A percentile compares a stretch with the other conserved stretches of the same genome.
Conservation (phyloP, 2,888 invertebrate genomes). For the Hermaeophaga mercurialis region DNA sequence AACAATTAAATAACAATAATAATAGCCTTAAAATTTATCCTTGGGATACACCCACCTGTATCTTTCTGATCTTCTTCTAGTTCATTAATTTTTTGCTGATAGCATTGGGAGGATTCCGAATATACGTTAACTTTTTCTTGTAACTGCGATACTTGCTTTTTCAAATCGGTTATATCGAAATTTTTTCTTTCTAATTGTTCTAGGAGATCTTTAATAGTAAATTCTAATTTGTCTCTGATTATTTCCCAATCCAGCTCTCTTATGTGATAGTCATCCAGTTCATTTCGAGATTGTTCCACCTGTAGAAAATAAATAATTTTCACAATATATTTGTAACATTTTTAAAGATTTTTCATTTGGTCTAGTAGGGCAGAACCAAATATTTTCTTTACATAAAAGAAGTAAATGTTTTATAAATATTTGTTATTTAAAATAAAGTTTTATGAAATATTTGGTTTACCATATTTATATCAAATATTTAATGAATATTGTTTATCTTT, state of each 20-base stretch:
- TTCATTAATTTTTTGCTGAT: conserved; percentile 43
- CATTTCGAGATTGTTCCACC: conserved; percentile 38
- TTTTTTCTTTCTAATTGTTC: conserved; percentile 32
- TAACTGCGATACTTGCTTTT: conserved; percentile 30
- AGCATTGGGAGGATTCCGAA: conserved; percentile 42
- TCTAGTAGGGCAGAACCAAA: too few relatives aligned
- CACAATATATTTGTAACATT: too few relatives aligned
- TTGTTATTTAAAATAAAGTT: too few relatives aligned
- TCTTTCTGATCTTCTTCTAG: conserved; percentile 49
- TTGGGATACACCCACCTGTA: conserved; percentile 31
- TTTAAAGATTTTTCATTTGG: too few relatives aligned
- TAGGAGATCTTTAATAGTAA: conserved; percentile 30
- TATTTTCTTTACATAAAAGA: too few relatives aligned
- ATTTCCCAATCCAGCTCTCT: conserved; percentile 40
- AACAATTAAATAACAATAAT: too few relatives aligned
- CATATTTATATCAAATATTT: too few relatives aligned
- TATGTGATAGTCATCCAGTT: conserved; percentile 40
- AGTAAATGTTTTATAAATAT: too few relatives aligned
- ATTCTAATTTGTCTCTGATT: conserved; percentile 39
- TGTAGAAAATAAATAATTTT: too few relatives aligned
- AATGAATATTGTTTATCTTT: too few relatives aligned
- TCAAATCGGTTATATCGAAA: conserved; percentile 33
- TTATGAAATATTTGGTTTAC: too few relatives aligned
- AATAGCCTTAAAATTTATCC: too few relatives aligned
- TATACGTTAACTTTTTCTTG: conserved; percentile 41